A percentile compares a stretch with the other conserved stretches of the same genome.
Evolutionary conservation across 2,888 invertebrate species (phyloP).

Genomic region (Parnassius mnemosyne): DNA sequence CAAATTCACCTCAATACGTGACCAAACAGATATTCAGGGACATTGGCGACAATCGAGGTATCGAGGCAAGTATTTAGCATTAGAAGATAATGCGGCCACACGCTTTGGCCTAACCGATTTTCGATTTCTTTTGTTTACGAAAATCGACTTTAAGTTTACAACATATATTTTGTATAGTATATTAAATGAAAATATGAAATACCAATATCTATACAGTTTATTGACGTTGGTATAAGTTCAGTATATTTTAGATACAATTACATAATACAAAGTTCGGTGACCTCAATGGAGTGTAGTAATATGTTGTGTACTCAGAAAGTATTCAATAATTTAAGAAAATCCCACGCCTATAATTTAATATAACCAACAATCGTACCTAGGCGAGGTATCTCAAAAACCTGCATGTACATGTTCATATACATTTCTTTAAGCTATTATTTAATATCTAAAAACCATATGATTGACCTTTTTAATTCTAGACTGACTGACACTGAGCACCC

Average conservation of each 20-base stretch:
- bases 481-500: too few species aligned
- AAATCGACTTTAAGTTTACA: not conserved
- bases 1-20: constrained; percentile 37
- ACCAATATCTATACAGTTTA: not conserved
- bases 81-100: constrained; percentile 41
- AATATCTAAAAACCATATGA: not conserved
- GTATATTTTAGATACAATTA: too few species aligned
- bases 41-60: constrained; percentile 40
- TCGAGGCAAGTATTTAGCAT: constrained; percentile 42
- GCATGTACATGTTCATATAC: constrained; percentile 1
- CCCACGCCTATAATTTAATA: too few species aligned
- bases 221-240: not conserved
- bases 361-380: not conserved
- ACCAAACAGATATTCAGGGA: constrained; percentile 38
- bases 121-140: constrained; percentile 25
- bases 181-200: constrained; percentile 2
- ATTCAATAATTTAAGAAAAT: too few species aligned
- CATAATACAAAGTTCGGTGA: too few species aligned
- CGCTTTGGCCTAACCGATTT: constrained; percentile 33
- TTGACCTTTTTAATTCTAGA: too few species aligned
- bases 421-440: not conserved
- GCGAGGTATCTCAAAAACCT: not conserved
- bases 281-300: too few species aligned
- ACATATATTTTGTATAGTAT: not conserved
- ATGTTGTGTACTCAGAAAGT: too few species aligned